These are phyloP conservation scores for Macaca fascicularis DNA, from an alignment of 2,113 vertebrate species.

Conservation along the genomic window DNA sequence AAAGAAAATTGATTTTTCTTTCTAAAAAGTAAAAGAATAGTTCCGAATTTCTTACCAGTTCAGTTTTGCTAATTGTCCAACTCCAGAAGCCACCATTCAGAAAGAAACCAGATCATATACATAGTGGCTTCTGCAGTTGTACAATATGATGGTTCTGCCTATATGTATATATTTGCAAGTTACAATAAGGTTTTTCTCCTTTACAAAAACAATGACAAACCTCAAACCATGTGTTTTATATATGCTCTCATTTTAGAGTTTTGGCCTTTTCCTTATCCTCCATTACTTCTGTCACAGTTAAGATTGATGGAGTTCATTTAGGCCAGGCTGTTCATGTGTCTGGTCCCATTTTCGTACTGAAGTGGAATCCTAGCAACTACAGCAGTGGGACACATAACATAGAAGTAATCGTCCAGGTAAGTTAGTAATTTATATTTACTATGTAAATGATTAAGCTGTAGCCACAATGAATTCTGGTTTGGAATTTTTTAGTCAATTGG, in stretches of 20 bases:
- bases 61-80: constrained; percentile 25
- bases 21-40: neutral
- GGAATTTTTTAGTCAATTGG: neutral
- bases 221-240: constrained; percentile 44
- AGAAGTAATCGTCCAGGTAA: constrained; percentile 91
- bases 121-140: neutral
- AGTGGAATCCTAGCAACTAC: constrained; percentile 92
- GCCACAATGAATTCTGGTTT: constrained; percentile 13
- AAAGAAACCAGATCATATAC: constrained; percentile 18
- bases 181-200: neutral
- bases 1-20: constrained; percentile 51
- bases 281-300: constrained; percentile 89
- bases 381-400: constrained; percentile 90
- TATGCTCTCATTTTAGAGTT: constrained; percentile 86
- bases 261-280: constrained; percentile 92
- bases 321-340: constrained; percentile 87
- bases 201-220: constrained; percentile 26
- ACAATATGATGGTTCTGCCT: neutral
- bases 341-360: constrained; percentile 92
- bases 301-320: constrained; percentile 86
- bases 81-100: neutral
- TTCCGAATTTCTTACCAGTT: constrained; percentile 28
- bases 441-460: constrained; percentile 3
- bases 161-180: neutral
- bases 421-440: constrained; percentile 45